A percentile compares a stretch with the other conserved stretches of the same genome.
Evolutionary conservation across 2,888 invertebrate species (phyloP).

Genomic region (Sesia apiformis): DNA sequence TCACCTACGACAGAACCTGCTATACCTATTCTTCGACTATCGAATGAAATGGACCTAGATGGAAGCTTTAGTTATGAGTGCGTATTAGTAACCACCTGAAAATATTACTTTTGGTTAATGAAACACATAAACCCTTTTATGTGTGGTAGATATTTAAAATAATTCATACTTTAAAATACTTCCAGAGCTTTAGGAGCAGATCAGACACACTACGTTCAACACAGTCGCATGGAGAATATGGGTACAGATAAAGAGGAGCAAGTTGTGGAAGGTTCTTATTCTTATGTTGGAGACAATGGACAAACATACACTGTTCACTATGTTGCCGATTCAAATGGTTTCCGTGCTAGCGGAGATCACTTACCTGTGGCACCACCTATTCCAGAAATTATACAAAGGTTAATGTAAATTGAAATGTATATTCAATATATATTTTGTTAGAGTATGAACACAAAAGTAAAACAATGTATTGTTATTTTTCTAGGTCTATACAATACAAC

Average conservation of each 20-base stretch:
- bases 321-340: conserved; percentile 84
- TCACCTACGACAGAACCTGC: conserved; percentile 64
- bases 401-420: conserved; percentile 4
- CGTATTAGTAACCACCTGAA: conserved; percentile 19
- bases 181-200: conserved; percentile 65
- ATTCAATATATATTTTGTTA: background rate
- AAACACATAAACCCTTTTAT: too few relatives aligned
- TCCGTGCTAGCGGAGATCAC: conserved; percentile 84
- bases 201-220: conserved; percentile 70
- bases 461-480: conserved; percentile 5
- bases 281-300: conserved; percentile 77
- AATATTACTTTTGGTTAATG: too few relatives aligned
- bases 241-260: conserved; percentile 75
- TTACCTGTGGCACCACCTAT: conserved; percentile 84
- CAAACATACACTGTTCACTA: conserved; percentile 78
- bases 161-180: conserved; percentile 4
- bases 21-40: conserved; percentile 65
- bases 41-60: conserved; percentile 73
- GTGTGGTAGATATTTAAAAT: too few relatives aligned
- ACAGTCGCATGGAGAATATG: conserved; percentile 72
- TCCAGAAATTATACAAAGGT: conserved; percentile 80
- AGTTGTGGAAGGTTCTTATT: conserved; percentile 77
- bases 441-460: background rate
- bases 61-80: conserved; percentile 73
- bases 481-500: conserved; percentile 62